Evolutionary conservation across 2,888 invertebrate species (phyloP).

Genomic region (Lutraria lutraria): DNA sequence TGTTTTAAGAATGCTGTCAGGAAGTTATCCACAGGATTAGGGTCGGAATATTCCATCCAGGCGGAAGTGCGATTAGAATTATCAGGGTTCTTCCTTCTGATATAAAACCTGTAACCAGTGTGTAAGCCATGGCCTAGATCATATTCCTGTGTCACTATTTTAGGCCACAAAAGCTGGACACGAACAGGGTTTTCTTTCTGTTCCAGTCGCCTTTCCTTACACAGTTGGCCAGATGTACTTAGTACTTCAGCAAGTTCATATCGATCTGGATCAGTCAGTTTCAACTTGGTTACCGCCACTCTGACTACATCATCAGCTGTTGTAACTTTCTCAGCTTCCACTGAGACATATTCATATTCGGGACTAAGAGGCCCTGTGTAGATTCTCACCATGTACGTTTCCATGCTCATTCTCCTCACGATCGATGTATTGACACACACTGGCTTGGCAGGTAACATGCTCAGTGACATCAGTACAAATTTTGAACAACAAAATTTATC

Average conservation of each 20-base stretch:
- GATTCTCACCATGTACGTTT: constrained; percentile 84
- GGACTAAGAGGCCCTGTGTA: constrained; percentile 81
- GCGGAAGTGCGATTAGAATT: constrained; percentile 83
- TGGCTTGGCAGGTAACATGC: constrained; percentile 1
- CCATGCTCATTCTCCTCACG: constrained; percentile 81
- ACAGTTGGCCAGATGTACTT: constrained; percentile 94
- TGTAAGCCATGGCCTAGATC: constrained; percentile 72
- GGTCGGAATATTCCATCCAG: constrained; percentile 92
- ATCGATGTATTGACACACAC: constrained; percentile 65
- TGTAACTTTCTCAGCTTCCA: constrained; percentile 83
- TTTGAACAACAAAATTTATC: background rate
- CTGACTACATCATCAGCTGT: constrained; percentile 89
- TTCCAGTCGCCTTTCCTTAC: constrained; percentile 95
- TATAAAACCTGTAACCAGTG: constrained; percentile 91
- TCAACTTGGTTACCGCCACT: constrained; percentile 78
- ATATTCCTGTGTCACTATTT: constrained; percentile 69
- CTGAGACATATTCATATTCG: constrained; percentile 79
- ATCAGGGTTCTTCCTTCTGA: constrained; percentile 92
- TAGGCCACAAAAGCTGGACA: constrained; percentile 88
- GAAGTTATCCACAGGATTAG: constrained; percentile 90
- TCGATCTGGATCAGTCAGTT: constrained; percentile 73
- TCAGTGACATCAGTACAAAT: constrained; percentile 32
- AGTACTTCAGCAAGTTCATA: constrained; percentile 90
- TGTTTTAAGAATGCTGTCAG: constrained; percentile 97
- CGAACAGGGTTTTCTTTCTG: constrained; percentile 89